Conservation (phyloP, 2,113 vertebrate species). For the Nerophis ophidion region DNA sequence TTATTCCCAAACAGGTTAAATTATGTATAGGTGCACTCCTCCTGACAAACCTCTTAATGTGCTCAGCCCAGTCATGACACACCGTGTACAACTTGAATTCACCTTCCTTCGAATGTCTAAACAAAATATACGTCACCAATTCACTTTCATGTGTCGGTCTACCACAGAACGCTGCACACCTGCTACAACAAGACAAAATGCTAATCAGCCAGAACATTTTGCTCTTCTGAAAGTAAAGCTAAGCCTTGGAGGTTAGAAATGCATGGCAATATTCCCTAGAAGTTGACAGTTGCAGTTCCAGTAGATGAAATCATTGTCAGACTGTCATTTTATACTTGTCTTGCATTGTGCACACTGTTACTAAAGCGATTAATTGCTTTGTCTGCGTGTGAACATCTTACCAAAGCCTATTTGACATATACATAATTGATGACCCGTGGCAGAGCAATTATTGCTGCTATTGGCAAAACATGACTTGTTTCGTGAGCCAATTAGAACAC, state of each 20-base stretch:
- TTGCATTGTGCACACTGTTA: neutral
- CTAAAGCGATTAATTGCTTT: constrained; percentile 6
- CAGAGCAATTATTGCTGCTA: neutral
- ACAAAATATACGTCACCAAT: constrained; percentile 36
- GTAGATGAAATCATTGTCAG: constrained; percentile 8
- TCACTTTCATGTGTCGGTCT: constrained; percentile 47
- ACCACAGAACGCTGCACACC: constrained; percentile 37
- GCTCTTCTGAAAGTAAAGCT: constrained; percentile 15
- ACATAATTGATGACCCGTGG: constrained; percentile 18
- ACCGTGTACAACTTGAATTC: constrained; percentile 5
- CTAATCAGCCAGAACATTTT: constrained; percentile 26
- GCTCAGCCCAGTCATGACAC: constrained; percentile 40
- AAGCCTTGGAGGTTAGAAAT: neutral
- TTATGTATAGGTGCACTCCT: constrained; percentile 55
- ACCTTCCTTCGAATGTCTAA: constrained; percentile 46
- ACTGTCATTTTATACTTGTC: constrained; percentile 1
- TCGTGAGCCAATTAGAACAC: constrained; percentile 18
- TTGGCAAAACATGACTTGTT: constrained; percentile 8
- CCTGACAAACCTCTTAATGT: constrained; percentile 51
- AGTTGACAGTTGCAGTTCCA: constrained; percentile 9
- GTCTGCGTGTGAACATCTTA: constrained; percentile 23
- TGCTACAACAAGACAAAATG: constrained; percentile 43
- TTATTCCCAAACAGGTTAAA: constrained; percentile 54
- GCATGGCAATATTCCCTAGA: neutral
- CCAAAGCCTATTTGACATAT: constrained; percentile 22